Evolutionary conservation across 2,113 vertebrate genomes (phyloP), one percentile per base, ranked within the genome.

Genomic region (Chascanopsetta lugubris): DNA sequence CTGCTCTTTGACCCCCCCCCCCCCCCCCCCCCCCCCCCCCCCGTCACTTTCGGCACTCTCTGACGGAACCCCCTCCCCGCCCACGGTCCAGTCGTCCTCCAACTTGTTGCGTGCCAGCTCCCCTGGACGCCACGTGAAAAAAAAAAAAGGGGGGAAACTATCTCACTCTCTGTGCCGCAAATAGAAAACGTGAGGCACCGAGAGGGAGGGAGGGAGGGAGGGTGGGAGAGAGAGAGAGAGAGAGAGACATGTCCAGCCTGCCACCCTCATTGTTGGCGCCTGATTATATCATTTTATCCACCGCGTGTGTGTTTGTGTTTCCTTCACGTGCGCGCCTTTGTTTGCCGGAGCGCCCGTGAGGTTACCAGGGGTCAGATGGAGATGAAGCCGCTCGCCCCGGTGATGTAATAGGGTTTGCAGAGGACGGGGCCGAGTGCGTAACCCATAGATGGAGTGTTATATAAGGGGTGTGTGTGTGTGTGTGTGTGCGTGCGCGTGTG

Each of bases 131-230:
- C 56, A 50, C 61, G 55, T 25, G 12, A 68, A 46, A 42, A 5
- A 51, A 38, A 71, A 53, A 22, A 64, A 64, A 46, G 32, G 0
- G 21, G 65, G n/a, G 50, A 25, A 66, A 67, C 18, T 63, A 61
- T 88, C 63, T 64, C 25, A 49, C 27, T 67, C 61, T n/a, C n/a
- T n/a, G n/a, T 61, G 15, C 63, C 72, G 65, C 42, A 67, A 83
- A 80, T 75, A 80, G 75, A 69, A n/a, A 75, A 47, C 1, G 0
- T 69, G 71, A 80, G 67, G 50, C 67, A 75, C 69, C 56, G 30
- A 0, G 12, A 54, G 73, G 30, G 34, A 4, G 45, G 34, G 46
- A n/a, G 34, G 61, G 8, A 18, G 40, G 40, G n/a, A 42, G 42
- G 55, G 75, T 68, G 2, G 30, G 48, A 70, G 50, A 61, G 34